Evolutionary conservation across 2,888 invertebrate genomes (phyloP).

Genomic region (Hydriomena furcata): DNA sequence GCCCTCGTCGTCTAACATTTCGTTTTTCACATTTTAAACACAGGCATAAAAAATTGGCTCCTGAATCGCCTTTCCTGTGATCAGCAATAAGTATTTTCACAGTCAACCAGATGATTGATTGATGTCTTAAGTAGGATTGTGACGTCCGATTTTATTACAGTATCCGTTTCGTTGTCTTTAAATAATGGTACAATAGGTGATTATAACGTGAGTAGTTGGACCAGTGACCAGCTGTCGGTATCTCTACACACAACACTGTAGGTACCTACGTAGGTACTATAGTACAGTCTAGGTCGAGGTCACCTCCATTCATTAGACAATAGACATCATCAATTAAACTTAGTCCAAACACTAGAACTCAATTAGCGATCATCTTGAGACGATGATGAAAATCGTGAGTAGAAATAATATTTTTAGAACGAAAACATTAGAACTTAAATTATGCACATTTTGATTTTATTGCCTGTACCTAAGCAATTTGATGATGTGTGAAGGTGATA

Average conservation of each 20-base stretch:
- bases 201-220: background rate
- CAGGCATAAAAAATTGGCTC: no score
- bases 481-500: no score
- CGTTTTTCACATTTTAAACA: no score
- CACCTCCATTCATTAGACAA: slow-evolving; percentile 7
- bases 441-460: no score
- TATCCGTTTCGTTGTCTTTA: background rate
- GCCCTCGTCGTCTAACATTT: no score
- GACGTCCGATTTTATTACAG: no score
- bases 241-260: no score
- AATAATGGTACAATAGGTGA: slow-evolving; percentile 17
- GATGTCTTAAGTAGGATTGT: background rate
- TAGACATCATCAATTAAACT: slow-evolving; percentile 8
- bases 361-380: slow-evolving; percentile 8
- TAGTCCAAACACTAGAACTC: slow-evolving; percentile 4
- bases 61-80: no score
- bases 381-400: background rate
- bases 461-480: no score
- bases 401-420: background rate
- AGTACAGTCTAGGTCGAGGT: slow-evolving; percentile 1
- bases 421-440: no score
- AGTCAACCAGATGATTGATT: background rate
- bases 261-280: background rate
- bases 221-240: no score
- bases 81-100: no score